Evolutionary conservation across 35 echinoderm and acorn worm genomes (phyloP).

Genomic region (Antedon bifida): DNA sequence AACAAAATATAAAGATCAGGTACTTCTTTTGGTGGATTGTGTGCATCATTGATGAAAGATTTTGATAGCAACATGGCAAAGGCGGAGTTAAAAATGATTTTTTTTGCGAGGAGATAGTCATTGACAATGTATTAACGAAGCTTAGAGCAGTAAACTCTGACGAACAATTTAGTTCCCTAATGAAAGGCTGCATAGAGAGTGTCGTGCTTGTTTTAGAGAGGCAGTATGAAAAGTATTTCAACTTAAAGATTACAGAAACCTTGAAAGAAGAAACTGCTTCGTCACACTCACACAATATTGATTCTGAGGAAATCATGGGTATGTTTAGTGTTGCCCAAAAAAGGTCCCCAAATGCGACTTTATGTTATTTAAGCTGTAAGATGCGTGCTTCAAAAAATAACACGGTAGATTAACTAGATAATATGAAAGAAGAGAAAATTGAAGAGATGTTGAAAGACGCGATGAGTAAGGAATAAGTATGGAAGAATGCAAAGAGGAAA

Average conservation of each 20-base stretch:
- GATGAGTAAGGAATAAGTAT: not conserved
- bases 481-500: not conserved
- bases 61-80: not conserved
- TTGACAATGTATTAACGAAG: too few species aligned
- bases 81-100: not conserved
- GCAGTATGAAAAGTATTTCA: slow-evolving; percentile 2
- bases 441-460: not conserved
- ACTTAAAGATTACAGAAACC: not conserved
- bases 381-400: slow-evolving; percentile 8
- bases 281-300: not conserved
- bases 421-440: too few species aligned
- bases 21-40: not conserved
- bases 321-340: slow-evolving; percentile 5
- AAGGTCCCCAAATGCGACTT: not conserved
- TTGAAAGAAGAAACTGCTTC: slow-evolving; percentile 1
- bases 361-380: not conserved
- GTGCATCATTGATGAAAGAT: not conserved
- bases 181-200: not conserved
- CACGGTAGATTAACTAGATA: not conserved
- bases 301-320: slow-evolving; percentile 11
- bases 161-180: too few species aligned
- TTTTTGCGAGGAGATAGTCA: not conserved
- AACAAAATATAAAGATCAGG: not conserved
- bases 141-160: too few species aligned
- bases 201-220: slow-evolving; percentile 2